Percentiles rank a stretch among this genome's conserved stretches.
Evolutionary conservation across 2,113 vertebrate genomes (phyloP).

Genomic region (Tapirus terrestris): DNA sequence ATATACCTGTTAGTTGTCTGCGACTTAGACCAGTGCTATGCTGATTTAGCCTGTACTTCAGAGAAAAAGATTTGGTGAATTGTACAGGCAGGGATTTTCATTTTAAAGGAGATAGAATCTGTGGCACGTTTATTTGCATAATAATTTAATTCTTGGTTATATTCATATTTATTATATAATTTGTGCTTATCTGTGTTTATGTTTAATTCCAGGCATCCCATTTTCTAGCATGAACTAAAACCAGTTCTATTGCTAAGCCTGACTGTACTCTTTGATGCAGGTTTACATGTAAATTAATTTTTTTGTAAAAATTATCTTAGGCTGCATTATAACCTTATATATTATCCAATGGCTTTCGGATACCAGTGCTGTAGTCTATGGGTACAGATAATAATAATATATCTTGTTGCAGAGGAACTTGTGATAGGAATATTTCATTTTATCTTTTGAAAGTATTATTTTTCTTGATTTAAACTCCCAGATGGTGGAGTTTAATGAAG

Average conservation of each 20-base stretch:
- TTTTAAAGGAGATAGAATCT: constrained; percentile 50
- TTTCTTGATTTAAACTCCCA: constrained; percentile 34
- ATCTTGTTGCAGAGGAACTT: constrained; percentile 18
- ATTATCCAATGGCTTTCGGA: background rate
- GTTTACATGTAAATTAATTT: background rate
- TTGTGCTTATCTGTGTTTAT: background rate
- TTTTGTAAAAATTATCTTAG: constrained; percentile 41
- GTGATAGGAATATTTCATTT: constrained; percentile 39
- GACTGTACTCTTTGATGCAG: background rate
- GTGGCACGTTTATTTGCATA: constrained; percentile 37
- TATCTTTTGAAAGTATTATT: constrained; percentile 42
- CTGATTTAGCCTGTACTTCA: background rate
- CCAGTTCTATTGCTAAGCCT: background rate
- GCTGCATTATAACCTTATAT: background rate
- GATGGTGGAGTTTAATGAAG: constrained; percentile 30
- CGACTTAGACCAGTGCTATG: background rate
- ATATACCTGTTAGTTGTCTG: background rate
- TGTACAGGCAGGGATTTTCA: background rate
- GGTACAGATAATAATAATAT: background rate
- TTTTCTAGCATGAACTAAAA: background rate
- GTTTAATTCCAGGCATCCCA: background rate
- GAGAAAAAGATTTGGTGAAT: constrained; percentile 48
- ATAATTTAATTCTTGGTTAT: constrained; percentile 33
- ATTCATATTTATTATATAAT: constrained; percentile 43
- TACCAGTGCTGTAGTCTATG: background rate